These are phyloP conservation scores for Galaxias olidus DNA, from an alignment of 2,797 vertebrate species.

Conservation along the genomic window DNA sequence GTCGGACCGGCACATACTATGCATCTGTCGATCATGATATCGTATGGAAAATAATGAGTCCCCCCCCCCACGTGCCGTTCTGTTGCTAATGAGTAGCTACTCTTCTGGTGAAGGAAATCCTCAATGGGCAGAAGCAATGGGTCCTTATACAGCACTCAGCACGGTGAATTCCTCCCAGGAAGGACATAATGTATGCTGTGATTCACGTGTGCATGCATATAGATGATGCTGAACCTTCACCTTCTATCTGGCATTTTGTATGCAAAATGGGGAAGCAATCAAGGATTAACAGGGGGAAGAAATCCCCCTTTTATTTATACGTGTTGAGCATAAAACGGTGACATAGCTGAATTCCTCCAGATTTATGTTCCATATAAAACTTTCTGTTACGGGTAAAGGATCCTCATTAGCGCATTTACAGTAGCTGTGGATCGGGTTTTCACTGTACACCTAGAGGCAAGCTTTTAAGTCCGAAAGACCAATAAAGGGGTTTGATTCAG, in stretches of 20 bases:
- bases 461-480: conserved; percentile 25
- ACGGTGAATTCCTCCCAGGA: too few relatives aligned
- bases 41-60: too few relatives aligned
- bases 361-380: conserved; percentile 29
- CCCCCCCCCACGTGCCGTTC: too few relatives aligned
- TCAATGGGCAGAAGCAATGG: too few relatives aligned
- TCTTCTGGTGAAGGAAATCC: too few relatives aligned
- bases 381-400: conserved; percentile 4
- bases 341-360: conserved; percentile 9
- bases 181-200: neutral
- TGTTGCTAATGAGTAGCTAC: too few relatives aligned
- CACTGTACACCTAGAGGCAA: neutral
- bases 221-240: conserved; percentile 16
- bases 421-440: neutral
- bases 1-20: too few relatives aligned
- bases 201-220: neutral
- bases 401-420: conserved; percentile 25
- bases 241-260: conserved; percentile 32
- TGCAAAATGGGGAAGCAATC: conserved; percentile 33
- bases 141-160: too few relatives aligned
- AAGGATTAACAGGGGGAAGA: conserved; percentile 16
- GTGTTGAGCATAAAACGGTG: conserved; percentile 3
- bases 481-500: conserved; percentile 25
- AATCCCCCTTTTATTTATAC: conserved; percentile 1
- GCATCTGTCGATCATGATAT: too few relatives aligned